Conservation (phyloP, 2,888 invertebrate genomes). For the Schrankia costaestrigalis region DNA sequence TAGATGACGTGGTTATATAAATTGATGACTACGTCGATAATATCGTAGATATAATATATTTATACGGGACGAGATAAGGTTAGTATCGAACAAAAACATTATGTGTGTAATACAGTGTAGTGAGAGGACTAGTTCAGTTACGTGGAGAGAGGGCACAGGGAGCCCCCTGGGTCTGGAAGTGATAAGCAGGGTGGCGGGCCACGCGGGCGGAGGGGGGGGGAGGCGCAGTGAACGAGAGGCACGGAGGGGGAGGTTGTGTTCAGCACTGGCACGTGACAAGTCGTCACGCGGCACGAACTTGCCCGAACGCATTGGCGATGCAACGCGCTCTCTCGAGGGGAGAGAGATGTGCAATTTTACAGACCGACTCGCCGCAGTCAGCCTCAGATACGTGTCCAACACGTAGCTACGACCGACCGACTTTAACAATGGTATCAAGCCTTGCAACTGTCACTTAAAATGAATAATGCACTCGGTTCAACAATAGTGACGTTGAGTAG, state of each 20-base stretch:
- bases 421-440: background rate
- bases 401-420: too few relatives aligned
- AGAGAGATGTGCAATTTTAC: conserved; percentile 18
- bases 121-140: conserved; percentile 27
- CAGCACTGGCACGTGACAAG: conserved; percentile 49
- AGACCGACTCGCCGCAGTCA: conserved; percentile 4
- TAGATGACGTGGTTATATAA: too few relatives aligned
- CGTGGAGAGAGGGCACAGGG: conserved; percentile 28
- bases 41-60: too few relatives aligned
- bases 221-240: conserved; percentile 9
- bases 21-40: too few relatives aligned
- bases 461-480: background rate
- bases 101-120: conserved; percentile 37
- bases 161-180: conserved; percentile 38
- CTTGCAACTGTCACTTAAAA: conserved; percentile 1
- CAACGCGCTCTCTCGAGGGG: conserved; percentile 29
- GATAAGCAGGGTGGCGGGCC: conserved; percentile 36
- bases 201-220: conserved; percentile 12
- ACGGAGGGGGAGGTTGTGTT: conserved; percentile 20
- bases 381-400: background rate
- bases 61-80: conserved; percentile 15
- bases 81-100: conserved; percentile 36
- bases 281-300: conserved; percentile 50
- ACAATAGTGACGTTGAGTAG: background rate
- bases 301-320: conserved; percentile 41